Evolutionary conservation across 2,113 vertebrate species (phyloP), one percentile per base, ranked within the genome.

Genomic region (Nibea coibor): DNA sequence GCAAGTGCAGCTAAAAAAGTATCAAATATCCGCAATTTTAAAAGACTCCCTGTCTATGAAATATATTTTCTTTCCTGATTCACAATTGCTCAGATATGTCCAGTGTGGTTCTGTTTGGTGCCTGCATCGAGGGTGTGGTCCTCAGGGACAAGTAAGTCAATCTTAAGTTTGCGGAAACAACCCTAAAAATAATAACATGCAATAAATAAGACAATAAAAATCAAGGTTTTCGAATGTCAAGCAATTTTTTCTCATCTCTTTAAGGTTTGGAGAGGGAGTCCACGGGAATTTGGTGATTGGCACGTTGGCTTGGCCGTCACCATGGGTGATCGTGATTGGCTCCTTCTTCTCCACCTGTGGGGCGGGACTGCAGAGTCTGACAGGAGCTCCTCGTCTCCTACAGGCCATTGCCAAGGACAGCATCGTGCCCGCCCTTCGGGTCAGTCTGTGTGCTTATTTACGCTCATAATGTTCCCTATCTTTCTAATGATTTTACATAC

Each of bases 311-410:
- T 99, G 98, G 98, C 98, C 98, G 0, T 98, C 97, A 7, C 98
- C 98, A 0, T 99, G 98, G 98, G 98, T 99, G 82, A 99, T 99
- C 15, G 98, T 99, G 89, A 96, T 99, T 7, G 98, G 98, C 42
- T 99, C 98, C 51, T 99, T 99, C 93, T 99, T 99, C 93, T 99
- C 98, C 78, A 99, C 98, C 0, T 99, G 97, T 28, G 98, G 98
- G 22, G 98, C 98, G 0, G 98, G 98, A 8, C 96, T 99, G 56
- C 98, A 99, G 95, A 98, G 97, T 83, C 93, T 99, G 93, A 99
- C 98, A 0, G 98, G 98, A 68, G 98, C 98, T 1, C 98, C 98
- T 0, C 97, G 98, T 56, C 97, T 99, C 71, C 78, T 99, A 62
- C 98, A 99, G 92, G 98, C 98, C 81, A 99, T 99, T 80, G 96